These are phyloP conservation scores for Neodiprion virginianus DNA, from an alignment of 1,140 invertebrate species.

Conservation along the genomic window DNA sequence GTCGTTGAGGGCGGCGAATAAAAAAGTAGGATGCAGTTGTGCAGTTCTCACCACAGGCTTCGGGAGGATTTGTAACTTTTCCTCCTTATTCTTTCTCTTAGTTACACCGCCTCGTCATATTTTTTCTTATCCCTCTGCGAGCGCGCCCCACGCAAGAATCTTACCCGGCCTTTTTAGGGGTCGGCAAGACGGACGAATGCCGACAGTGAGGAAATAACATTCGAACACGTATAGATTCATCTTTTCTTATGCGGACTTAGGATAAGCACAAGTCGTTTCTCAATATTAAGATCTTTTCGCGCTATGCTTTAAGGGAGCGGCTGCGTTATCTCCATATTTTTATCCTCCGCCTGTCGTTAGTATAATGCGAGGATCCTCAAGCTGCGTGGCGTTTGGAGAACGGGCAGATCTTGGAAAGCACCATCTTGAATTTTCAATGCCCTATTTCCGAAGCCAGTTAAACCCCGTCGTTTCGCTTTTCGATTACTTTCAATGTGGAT, in stretches of 20 bases:
- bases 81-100: neutral
- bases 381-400: constrained; percentile 22
- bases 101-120: neutral
- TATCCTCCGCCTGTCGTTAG: constrained; percentile 28
- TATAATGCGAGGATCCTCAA: constrained; percentile 26
- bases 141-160: constrained; percentile 8
- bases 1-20: neutral
- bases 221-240: constrained; percentile 33
- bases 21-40: constrained; percentile 18
- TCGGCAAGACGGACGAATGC: neutral
- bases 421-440: constrained; percentile 12
- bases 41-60: constrained; percentile 12
- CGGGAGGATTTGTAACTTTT: neutral
- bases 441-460: neutral
- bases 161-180: neutral
- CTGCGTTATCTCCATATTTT: constrained; percentile 24
- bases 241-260: constrained; percentile 32
- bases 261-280: constrained; percentile 33
- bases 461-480: neutral
- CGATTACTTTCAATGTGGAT: neutral
- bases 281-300: constrained; percentile 36
- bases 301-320: neutral
- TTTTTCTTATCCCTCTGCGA: neutral
- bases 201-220: neutral
- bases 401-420: constrained; percentile 27